Evolutionary conservation across 2,797 vertebrate species (phyloP).

Genomic region (Danionella dracula): DNA sequence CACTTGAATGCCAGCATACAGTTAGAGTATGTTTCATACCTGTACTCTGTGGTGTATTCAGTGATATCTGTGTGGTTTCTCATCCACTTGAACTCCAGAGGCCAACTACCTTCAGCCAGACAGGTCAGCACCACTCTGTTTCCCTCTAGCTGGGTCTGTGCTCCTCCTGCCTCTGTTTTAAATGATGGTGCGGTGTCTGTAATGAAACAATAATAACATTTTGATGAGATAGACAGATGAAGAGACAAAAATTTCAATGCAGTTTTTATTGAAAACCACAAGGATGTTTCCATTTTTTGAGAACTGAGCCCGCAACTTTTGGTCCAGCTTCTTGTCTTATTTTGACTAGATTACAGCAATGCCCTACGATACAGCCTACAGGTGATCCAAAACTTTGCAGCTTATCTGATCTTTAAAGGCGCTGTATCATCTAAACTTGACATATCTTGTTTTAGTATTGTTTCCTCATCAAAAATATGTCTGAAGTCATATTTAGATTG

Average conservation of each 20-base stretch:
- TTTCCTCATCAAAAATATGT: too few relatives aligned
- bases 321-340: too few relatives aligned
- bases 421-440: too few relatives aligned
- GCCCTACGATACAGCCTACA: too few relatives aligned
- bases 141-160: constrained; percentile 76
- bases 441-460: too few relatives aligned
- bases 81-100: constrained; percentile 79
- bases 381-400: too few relatives aligned
- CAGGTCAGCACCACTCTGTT: constrained; percentile 80
- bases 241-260: background rate
- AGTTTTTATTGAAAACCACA: too few relatives aligned
- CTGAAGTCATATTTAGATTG: too few relatives aligned
- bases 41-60: constrained; percentile 74
- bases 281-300: too few relatives aligned
- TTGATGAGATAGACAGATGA: background rate
- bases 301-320: too few relatives aligned
- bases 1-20: background rate
- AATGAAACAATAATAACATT: background rate
- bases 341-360: too few relatives aligned
- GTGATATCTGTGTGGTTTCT: constrained; percentile 68
- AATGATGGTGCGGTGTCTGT: constrained; percentile 76
- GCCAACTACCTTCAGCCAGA: constrained; percentile 82
- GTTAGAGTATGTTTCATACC: constrained; percentile 60
- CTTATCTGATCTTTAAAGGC: too few relatives aligned
- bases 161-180: constrained; percentile 74